Conservation (phyloP, 2,888 invertebrate genomes). For the Cylloceria caligata region DNA sequence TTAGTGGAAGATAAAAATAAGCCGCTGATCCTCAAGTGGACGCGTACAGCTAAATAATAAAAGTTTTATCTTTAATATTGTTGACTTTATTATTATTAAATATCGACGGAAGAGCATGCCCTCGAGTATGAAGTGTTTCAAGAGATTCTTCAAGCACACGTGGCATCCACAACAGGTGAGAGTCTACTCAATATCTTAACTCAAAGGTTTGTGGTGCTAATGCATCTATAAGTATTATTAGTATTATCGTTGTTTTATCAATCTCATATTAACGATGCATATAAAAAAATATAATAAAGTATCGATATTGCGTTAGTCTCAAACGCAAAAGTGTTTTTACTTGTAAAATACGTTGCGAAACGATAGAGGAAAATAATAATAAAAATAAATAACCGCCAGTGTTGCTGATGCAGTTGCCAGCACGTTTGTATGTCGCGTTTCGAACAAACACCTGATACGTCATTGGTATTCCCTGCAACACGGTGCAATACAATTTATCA, state of each 20-base stretch:
- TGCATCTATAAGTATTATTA: no score
- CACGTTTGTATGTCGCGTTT: background rate
- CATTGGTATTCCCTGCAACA: conserved; percentile 24
- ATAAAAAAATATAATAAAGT: background rate
- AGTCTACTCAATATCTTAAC: no score
- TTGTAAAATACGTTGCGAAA: background rate
- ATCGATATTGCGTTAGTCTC: no score
- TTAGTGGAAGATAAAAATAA: conserved; percentile 18
- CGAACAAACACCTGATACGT: background rate
- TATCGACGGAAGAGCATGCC: conserved; percentile 58
- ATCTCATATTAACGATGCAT: background rate
- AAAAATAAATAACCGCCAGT: background rate
- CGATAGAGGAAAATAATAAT: background rate
- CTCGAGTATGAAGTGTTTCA: conserved; percentile 79
- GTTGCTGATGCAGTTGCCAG: background rate
- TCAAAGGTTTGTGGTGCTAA: no score
- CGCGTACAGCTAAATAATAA: no score
- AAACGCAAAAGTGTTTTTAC: no score
- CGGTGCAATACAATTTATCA: conserved; percentile 43
- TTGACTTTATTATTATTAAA: conserved; percentile 1
- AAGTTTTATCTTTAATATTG: no score
- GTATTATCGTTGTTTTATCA: no score
- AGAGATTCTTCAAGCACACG: conserved; percentile 81
- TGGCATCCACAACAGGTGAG: conserved; percentile 82
- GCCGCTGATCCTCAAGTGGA: background rate